phyloP scores from a whole-genome alignment of 2,113 vertebrate species.

The Vimba vimba region DNA sequence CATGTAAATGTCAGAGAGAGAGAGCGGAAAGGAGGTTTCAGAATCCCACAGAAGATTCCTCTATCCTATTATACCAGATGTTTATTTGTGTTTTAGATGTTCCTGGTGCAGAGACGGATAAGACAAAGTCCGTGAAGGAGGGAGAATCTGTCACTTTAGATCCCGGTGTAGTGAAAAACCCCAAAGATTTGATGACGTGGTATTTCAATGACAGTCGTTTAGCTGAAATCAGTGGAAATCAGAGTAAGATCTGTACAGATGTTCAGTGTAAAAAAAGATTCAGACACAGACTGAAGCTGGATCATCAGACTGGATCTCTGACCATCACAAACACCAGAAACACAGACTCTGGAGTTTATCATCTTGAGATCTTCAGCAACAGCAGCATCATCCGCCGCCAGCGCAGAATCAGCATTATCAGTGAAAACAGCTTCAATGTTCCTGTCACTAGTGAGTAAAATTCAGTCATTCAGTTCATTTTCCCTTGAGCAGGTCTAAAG shows the following conservation, averaged over 20 bases:
- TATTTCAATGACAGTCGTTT: not conserved
- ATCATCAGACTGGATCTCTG: slow-evolving; percentile 2
- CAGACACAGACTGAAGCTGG: not conserved
- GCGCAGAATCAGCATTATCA: not conserved
- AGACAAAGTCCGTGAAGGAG: not conserved
- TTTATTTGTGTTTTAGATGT: not conserved
- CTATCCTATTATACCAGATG: not conserved
- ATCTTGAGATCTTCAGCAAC: not conserved
- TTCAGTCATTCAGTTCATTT: not conserved
- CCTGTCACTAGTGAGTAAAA: not conserved
- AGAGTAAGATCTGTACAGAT: not conserved
- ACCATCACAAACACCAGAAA: not conserved
- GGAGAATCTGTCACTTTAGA: not conserved
- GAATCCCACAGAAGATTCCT: not conserved
- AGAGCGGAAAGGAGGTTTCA: not conserved
- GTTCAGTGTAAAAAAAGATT: not conserved
- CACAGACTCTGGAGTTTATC: not conserved
- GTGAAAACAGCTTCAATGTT: not conserved
- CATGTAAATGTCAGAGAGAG: not conserved
- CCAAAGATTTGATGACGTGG: not conserved
- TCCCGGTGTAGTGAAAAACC: not conserved
- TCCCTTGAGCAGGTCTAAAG: not conserved
- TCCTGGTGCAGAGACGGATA: not conserved
- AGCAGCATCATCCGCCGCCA: not conserved
- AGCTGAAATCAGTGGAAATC: not conserved